These are phyloP conservation scores for Epinotia demarniana DNA, from an alignment of 2,888 invertebrate genomes.

Conservation along the genomic window DNA sequence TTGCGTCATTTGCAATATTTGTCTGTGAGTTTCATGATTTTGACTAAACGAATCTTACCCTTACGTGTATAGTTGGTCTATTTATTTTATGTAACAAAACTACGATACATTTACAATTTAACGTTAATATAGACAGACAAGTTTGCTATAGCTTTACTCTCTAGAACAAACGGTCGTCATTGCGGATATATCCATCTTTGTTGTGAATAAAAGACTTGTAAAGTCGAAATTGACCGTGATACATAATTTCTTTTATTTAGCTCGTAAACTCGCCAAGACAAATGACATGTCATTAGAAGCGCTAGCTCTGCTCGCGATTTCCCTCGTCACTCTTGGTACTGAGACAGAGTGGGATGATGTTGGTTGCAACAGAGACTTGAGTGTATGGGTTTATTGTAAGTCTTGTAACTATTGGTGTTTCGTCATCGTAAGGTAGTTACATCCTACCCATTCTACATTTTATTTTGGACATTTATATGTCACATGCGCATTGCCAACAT, in stretches of 20 bases:
- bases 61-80: not conserved
- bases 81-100: too few species aligned
- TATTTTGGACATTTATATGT: too few species aligned
- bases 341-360: not conserved
- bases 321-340: conserved; percentile 9
- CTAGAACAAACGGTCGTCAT: too few species aligned
- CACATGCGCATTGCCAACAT: not conserved
- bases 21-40: too few species aligned
- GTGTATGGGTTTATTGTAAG: not conserved
- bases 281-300: conserved; percentile 17
- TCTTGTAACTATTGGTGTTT: not conserved
- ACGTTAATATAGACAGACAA: too few species aligned
- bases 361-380: not conserved
- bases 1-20: not conserved
- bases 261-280: not conserved
- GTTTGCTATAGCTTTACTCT: not conserved
- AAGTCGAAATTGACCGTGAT: not conserved
- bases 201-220: not conserved
- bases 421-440: not conserved
- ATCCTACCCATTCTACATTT: too few species aligned
- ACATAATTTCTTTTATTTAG: conserved; percentile 7
- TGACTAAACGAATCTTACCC: not conserved
- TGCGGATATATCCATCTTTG: not conserved
- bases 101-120: too few species aligned
- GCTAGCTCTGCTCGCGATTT: conserved; percentile 17